These are phyloP conservation scores for Decapterus maruadsi DNA, from an alignment of 2,797 vertebrate species.

Conservation along the genomic window DNA sequence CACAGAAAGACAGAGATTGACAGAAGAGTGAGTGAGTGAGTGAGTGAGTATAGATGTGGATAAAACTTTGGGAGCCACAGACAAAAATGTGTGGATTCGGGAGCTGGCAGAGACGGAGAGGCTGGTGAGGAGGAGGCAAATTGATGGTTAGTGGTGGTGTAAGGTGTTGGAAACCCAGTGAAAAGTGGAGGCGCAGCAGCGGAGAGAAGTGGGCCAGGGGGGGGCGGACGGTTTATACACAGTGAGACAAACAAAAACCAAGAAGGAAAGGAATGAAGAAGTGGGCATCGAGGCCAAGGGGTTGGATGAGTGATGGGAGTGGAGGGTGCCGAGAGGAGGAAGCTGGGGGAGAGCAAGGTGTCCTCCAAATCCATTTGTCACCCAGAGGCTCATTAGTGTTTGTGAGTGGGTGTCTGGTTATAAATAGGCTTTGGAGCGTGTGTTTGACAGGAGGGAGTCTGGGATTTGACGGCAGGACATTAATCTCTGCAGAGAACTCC, in stretches of 20 bases:
- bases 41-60: constrained; percentile 35
- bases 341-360: constrained; percentile 47
- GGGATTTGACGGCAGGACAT: constrained; percentile 70
- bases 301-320: constrained; percentile 37
- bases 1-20: constrained; percentile 63
- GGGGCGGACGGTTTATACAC: constrained; percentile 12
- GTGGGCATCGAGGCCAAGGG: constrained; percentile 6
- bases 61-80: constrained; percentile 29
- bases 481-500: constrained; percentile 64
- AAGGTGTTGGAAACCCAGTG: constrained; percentile 23
- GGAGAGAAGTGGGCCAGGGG: constrained; percentile 56
- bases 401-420: constrained; percentile 65
- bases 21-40: constrained; percentile 33
- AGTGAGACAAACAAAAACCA: constrained; percentile 14
- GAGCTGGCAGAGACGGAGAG: constrained; percentile 31
- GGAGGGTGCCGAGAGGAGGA: constrained; percentile 36
- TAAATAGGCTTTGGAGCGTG: constrained; percentile 67
- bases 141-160: constrained; percentile 12
- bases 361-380: constrained; percentile 73
- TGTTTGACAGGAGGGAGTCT: constrained; percentile 75
- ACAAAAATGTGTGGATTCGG: constrained; percentile 30
- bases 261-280: constrained; percentile 19
- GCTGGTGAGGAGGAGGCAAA: constrained; percentile 39
- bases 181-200: constrained; percentile 21
- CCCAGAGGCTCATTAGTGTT: constrained; percentile 75